Conservation (phyloP, 2,888 invertebrate genomes). For the Mythimna vitellina region DNA sequence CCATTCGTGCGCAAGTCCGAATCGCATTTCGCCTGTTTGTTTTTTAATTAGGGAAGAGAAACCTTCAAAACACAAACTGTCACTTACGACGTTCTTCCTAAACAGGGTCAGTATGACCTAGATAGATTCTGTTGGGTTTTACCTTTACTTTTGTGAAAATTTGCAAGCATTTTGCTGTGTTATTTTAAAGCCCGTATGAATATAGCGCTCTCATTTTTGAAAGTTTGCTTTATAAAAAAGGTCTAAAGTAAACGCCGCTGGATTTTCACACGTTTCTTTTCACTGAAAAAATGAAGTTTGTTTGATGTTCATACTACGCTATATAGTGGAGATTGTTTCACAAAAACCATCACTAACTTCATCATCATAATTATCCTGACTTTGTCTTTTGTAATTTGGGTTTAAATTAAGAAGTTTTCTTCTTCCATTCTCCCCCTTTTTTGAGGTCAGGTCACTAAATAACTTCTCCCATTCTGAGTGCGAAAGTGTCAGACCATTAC, state of each 20-base stretch:
- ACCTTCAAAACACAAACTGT: too few relatives aligned
- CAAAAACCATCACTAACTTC: background rate
- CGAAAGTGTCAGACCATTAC: too few relatives aligned
- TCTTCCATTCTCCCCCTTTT: too few relatives aligned
- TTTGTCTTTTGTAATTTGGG: background rate
- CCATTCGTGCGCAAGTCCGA: too few relatives aligned
- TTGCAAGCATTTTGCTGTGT: background rate
- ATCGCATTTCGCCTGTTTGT: too few relatives aligned
- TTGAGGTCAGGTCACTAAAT: too few relatives aligned
- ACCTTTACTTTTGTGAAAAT: background rate
- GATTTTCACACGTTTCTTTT: background rate
- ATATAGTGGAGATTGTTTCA: background rate
- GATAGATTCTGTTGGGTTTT: conserved; percentile 3
- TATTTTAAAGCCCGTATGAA: background rate
- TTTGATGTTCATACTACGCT: background rate
- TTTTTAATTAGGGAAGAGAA: too few relatives aligned
- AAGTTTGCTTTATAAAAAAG: background rate
- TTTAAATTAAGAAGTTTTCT: too few relatives aligned
- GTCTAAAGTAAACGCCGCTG: background rate
- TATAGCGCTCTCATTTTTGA: background rate
- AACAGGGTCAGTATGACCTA: conserved; percentile 22
- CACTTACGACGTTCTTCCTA: too few relatives aligned
- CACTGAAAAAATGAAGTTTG: background rate
- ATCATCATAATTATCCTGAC: background rate
- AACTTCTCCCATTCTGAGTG: too few relatives aligned